Evolutionary conservation across 2,888 invertebrate genomes (phyloP).

Genomic region (Neoascia interrupta): DNA sequence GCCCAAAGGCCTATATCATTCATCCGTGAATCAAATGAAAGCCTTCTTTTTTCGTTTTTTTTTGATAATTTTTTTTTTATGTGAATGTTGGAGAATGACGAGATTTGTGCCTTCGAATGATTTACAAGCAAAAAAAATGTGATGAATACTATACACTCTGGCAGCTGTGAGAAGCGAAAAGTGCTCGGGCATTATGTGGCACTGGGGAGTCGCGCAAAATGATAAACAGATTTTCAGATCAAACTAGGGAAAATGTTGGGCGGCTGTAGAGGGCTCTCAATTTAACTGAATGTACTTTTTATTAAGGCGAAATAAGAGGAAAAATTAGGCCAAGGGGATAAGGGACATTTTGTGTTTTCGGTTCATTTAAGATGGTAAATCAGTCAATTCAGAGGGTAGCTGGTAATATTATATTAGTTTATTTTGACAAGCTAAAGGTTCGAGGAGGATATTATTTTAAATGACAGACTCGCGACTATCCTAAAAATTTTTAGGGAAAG

Average conservation of each 20-base stretch:
- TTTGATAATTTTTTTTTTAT: too few species aligned
- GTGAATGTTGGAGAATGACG: conserved; percentile 22
- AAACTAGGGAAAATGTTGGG: neutral
- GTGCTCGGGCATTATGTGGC: conserved; percentile 9
- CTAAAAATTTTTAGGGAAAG: too few species aligned
- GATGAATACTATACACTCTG: neutral
- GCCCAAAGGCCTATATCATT: conserved; percentile 24
- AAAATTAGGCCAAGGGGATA: too few species aligned
- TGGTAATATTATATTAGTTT: too few species aligned
- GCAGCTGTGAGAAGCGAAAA: neutral
- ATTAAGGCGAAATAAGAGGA: too few species aligned
- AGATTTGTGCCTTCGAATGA: conserved; percentile 42
- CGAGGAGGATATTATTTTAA: too few species aligned
- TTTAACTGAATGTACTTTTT: too few species aligned
- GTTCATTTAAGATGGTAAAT: conserved; percentile 1
- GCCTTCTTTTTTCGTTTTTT: neutral
- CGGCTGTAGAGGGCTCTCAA: too few species aligned
- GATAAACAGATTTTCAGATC: conserved; percentile 29
- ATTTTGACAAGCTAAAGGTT: too few species aligned
- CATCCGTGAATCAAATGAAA: conserved; percentile 36
- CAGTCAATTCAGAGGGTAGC: too few species aligned
- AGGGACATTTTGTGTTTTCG: neutral
- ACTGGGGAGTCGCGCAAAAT: conserved; percentile 30
- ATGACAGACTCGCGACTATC: too few species aligned
- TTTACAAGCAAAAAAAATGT: conserved; percentile 20